Evolutionary conservation across 2,113 vertebrate species (phyloP), one percentile per base, ranked within the genome.

Genomic region (Aythya baeri): DNA sequence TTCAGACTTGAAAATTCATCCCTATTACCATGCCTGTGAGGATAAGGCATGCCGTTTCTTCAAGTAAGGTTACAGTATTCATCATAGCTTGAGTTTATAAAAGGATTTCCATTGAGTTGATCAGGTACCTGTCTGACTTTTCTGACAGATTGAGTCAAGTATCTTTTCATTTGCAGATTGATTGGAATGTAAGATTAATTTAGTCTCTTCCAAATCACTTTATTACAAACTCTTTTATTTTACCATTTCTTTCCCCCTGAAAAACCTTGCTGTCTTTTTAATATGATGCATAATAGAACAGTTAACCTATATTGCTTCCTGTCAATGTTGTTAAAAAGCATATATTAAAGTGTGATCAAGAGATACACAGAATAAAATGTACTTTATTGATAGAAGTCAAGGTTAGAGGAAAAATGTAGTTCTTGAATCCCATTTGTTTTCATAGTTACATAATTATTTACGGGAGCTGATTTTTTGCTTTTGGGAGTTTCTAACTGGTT

Each of bases 111-210:
- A 26, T 17, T 41, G 84, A 83, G 72, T 23, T 97, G 86, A 96
- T 97, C 93, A 90, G 94, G 93, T 94, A 79, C 77, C 66, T 90
- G 75, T 71, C 92, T 95, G 91, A 86, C 94, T 95, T 81, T 71
- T 38, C 88, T 94, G 92, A 94, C 93, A 96, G 87, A 92, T 74
- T 36, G 85, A 91, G 73, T 94, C 83, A 93, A 96, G 87, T 41
- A 67, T 96, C 89, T 93, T 94, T 94, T 91, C 93, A 85, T 81
- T 80, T 89, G 67, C 67, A 59, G 72, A 91, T 84, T 93, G 95
- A 95, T 88, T 96, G 91, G 86, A 92, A n/a, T 80, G 65, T 72
- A 78, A 93, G 91, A 94, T 94, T 96, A 91, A 96, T 93, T 86
- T 84, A 94, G 32, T 86, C 70, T 73, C 88, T 96, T 96, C 86